phyloP scores from a whole-genome alignment of 2,797 vertebrate genomes.

The Spea hammondii region DNA sequence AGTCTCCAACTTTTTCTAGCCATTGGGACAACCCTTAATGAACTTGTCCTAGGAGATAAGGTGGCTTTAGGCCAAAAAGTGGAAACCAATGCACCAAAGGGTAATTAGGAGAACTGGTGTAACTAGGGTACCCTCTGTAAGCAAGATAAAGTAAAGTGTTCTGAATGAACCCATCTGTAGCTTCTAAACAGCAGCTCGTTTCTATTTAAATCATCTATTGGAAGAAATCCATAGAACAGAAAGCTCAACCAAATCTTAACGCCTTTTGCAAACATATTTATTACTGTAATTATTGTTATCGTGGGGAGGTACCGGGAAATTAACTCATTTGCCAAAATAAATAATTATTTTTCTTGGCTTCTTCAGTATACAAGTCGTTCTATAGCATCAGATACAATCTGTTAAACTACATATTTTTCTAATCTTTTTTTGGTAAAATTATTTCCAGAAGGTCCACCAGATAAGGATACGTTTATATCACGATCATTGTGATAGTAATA shows the following conservation, averaged over 20 bases:
- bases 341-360: neutral
- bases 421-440: neutral
- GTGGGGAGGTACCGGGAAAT: neutral
- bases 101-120: neutral
- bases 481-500: conserved; percentile 9
- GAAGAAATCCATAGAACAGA: neutral
- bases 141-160: neutral
- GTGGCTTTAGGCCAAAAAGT: neutral
- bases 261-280: neutral
- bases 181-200: neutral
- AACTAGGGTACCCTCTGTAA: neutral
- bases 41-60: too few relatives aligned
- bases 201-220: neutral
- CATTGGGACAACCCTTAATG: too few relatives aligned
- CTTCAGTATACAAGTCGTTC: too few relatives aligned
- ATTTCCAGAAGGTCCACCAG: conserved; percentile 5
- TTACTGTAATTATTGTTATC: neutral
- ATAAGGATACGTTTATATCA: conserved; percentile 19
- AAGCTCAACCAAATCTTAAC: neutral
- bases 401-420: neutral
- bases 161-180: neutral
- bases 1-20: too few relatives aligned
- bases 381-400: too few relatives aligned
- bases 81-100: neutral
- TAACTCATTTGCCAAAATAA: neutral